These are phyloP conservation scores for Amblyraja radiata DNA, from an alignment of 2,797 vertebrate genomes.

Conservation along the genomic window DNA sequence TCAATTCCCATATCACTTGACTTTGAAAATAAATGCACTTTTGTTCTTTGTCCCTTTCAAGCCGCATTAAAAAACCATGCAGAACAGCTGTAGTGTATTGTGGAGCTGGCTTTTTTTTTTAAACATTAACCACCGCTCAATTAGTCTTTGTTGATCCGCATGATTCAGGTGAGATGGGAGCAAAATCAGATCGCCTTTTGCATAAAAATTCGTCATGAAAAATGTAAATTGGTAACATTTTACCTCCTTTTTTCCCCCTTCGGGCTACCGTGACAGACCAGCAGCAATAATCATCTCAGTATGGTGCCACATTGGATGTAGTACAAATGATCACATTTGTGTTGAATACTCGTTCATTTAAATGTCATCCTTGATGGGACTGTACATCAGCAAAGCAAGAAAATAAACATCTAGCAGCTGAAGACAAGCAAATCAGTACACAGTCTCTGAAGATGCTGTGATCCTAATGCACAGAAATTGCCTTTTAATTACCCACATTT, in stretches of 20 bases:
- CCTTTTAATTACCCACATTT: conserved; percentile 72
- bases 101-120: conserved; percentile 74
- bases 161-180: conserved; percentile 81
- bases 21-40: conserved; percentile 47
- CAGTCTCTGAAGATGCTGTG: conserved; percentile 64
- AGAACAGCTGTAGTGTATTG: conserved; percentile 73
- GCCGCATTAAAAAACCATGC: conserved; percentile 63
- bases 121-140: conserved; percentile 74
- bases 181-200: conserved; percentile 70
- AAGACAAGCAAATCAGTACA: conserved; percentile 64
- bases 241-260: conserved; percentile 65
- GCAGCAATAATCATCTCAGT: conserved; percentile 88
- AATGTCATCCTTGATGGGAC: conserved; percentile 91
- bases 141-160: conserved; percentile 79
- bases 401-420: conserved; percentile 70
- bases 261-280: conserved; percentile 67
- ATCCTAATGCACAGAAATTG: conserved; percentile 81
- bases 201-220: conserved; percentile 88
- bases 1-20: conserved; percentile 38
- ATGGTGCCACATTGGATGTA: conserved; percentile 83
- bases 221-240: conserved; percentile 82
- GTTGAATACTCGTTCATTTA: conserved; percentile 94
- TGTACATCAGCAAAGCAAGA: conserved; percentile 57
- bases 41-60: conserved; percentile 58
- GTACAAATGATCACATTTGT: conserved; percentile 87